phyloP scores from a whole-genome alignment of 2,113 vertebrate species.

The Callionymus lyra region DNA sequence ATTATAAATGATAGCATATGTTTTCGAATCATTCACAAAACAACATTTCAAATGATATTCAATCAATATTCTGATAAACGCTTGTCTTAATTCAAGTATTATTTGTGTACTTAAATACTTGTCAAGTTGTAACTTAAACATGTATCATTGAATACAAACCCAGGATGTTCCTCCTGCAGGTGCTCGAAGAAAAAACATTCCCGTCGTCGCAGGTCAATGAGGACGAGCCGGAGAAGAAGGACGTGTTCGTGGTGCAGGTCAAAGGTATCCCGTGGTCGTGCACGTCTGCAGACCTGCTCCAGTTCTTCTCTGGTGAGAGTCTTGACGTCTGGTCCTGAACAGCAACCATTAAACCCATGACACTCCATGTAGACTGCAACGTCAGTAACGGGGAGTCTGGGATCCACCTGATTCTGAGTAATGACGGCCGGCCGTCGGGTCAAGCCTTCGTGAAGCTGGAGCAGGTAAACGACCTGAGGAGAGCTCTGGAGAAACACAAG shows the following conservation, averaged over 20 bases:
- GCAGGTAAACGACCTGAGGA: conserved; percentile 76
- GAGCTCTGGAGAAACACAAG: conserved; percentile 82
- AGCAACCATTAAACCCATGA: neutral
- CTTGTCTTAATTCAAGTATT: too few relatives aligned
- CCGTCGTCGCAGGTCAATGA: conserved; percentile 66
- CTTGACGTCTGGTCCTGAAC: neutral
- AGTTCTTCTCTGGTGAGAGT: conserved; percentile 85
- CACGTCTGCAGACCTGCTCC: conserved; percentile 75
- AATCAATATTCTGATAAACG: too few relatives aligned
- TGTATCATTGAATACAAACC: too few relatives aligned
- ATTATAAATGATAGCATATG: too few relatives aligned
- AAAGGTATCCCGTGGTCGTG: conserved; percentile 83
- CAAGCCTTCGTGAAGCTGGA: conserved; percentile 86
- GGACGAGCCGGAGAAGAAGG: conserved; percentile 44
- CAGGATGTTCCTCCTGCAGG: conserved; percentile 33
- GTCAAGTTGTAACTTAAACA: too few relatives aligned
- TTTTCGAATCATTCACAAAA: too few relatives aligned
- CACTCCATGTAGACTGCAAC: conserved; percentile 70
- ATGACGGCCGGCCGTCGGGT: conserved; percentile 75
- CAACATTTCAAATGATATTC: too few relatives aligned
- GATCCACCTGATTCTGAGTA: conserved; percentile 77
- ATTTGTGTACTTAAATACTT: too few relatives aligned
- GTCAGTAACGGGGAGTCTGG: conserved; percentile 77
- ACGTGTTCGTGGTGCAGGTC: conserved; percentile 76
- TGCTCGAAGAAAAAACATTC: conserved; percentile 60